phyloP scores from a whole-genome alignment of 2,113 vertebrate species.

The Carassius auratus region DNA sequence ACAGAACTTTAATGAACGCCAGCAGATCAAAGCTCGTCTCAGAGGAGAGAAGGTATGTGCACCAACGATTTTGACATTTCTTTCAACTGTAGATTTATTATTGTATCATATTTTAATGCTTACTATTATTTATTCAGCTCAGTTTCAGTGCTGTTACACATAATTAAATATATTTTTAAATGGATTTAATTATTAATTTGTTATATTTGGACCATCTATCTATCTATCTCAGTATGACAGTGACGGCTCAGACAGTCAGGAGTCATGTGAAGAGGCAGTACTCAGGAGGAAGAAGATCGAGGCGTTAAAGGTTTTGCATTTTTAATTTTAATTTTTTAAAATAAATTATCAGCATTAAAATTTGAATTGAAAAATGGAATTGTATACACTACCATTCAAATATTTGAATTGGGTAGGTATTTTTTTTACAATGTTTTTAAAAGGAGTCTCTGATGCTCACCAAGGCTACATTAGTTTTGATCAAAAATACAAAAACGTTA shows the following conservation, averaged over 20 bases:
- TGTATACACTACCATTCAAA: background rate
- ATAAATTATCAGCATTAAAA: background rate
- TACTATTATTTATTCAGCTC: background rate
- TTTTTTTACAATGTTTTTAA: background rate
- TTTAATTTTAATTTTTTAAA: background rate
- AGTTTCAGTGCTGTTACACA: background rate
- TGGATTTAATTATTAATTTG: background rate
- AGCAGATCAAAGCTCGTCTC: conserved; percentile 94
- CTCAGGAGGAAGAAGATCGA: conserved; percentile 87
- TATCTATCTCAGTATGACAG: conserved; percentile 70
- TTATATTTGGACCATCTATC: background rate
- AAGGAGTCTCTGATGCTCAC: background rate
- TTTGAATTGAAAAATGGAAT: background rate
- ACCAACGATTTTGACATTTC: background rate
- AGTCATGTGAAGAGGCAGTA: conserved; percentile 84
- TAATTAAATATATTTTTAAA: background rate
- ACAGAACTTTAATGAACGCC: conserved; percentile 97
- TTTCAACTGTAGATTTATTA: background rate
- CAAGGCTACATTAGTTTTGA: background rate
- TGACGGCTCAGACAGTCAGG: conserved; percentile 82
- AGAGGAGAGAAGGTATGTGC: conserved; percentile 84
- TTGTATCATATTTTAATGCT: background rate
- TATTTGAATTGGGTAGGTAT: too few species aligned
- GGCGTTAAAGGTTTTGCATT: conserved; percentile 81
- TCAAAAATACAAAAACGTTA: background rate